These are phyloP conservation scores for Etheostoma cragini DNA, from an alignment of 2,113 vertebrate species.

Conservation along the genomic window DNA sequence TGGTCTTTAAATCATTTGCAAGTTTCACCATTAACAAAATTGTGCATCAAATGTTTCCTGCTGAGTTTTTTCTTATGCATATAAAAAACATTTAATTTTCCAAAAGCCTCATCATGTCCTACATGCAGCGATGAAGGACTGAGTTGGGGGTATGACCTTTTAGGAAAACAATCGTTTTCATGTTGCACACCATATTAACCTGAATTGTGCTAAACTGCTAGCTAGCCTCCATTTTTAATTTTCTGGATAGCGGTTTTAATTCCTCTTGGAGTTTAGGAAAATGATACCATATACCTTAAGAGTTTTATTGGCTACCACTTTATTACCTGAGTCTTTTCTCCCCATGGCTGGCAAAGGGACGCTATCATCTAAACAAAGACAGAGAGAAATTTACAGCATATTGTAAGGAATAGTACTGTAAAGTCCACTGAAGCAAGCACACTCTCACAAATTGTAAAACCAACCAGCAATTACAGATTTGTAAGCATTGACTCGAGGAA, in stretches of 20 bases:
- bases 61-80: slow-evolving; percentile 24
- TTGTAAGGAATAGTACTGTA: slow-evolving; percentile 84
- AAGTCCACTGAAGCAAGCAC: slow-evolving; percentile 78
- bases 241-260: background rate
- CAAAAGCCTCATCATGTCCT: slow-evolving; percentile 8
- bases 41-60: background rate
- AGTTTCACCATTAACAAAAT: background rate
- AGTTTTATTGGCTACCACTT: slow-evolving; percentile 36
- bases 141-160: background rate
- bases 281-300: background rate
- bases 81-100: slow-evolving; percentile 35
- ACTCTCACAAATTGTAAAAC: slow-evolving; percentile 52
- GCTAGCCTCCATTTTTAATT: slow-evolving; percentile 21
- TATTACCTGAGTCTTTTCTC: slow-evolving; percentile 98
- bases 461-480: slow-evolving; percentile 54
- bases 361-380: slow-evolving; percentile 95
- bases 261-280: slow-evolving; percentile 1
- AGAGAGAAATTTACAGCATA: slow-evolving; percentile 86
- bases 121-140: slow-evolving; percentile 11
- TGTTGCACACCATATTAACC: background rate
- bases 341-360: slow-evolving; percentile 87
- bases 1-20: background rate
- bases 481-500: slow-evolving; percentile 45
- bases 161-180: slow-evolving; percentile 31
- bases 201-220: background rate